Conservation (phyloP, 2,797 vertebrate species). For the Cephalopachus bancanus region DNA sequence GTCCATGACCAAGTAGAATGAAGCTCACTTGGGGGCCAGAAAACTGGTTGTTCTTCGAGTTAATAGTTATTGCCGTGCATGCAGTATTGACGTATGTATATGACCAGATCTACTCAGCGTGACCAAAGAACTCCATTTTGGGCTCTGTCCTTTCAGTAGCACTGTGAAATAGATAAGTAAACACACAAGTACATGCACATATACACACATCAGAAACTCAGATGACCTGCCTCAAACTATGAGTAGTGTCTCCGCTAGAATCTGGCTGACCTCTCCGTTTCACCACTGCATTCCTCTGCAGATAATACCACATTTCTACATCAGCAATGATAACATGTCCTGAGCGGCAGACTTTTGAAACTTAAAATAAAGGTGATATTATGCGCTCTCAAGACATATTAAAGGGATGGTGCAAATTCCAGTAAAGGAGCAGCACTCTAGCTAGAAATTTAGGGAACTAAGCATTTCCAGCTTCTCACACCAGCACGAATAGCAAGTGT, state of each 20-base stretch:
- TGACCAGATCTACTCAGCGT: too few relatives aligned
- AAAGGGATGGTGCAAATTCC: neutral
- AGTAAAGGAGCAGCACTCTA: neutral
- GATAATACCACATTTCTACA: neutral
- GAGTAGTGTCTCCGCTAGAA: neutral
- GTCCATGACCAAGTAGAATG: too few relatives aligned
- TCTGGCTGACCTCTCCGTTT: neutral
- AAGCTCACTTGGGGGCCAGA: too few relatives aligned
- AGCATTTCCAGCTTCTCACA: neutral
- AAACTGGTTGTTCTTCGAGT: too few relatives aligned
- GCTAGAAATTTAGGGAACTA: neutral
- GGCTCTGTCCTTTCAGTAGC: neutral
- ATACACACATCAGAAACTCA: neutral
- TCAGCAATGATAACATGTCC: neutral
- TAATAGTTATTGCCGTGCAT: too few relatives aligned
- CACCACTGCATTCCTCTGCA: neutral
- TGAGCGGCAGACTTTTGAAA: neutral
- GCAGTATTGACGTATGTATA: too few relatives aligned
- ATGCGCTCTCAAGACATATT: neutral
- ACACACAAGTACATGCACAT: rapidly evolving
- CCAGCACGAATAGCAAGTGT: rapidly evolving
- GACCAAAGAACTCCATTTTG: too few relatives aligned
- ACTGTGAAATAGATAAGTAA: neutral
- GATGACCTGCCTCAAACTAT: neutral
- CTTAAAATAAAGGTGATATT: neutral